Evolutionary conservation across 2,888 invertebrate species (phyloP), one percentile per base, ranked within the genome.

Genomic region (Fragum fragum): DNA sequence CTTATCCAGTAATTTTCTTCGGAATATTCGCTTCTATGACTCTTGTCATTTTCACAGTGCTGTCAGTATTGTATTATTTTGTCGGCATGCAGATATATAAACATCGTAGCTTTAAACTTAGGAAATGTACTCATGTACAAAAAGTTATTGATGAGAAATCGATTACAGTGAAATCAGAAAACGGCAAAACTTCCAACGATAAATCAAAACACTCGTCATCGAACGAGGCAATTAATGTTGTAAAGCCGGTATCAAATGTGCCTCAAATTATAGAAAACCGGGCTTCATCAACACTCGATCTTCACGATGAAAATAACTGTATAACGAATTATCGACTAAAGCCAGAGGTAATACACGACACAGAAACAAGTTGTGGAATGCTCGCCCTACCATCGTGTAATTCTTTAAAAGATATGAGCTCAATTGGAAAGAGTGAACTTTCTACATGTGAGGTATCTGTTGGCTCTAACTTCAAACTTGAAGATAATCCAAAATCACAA

Each of bases 51-150:
- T 87, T 89, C 63, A 70, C 82, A 5, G 63, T 76, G 9, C 66
- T 88, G 42, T 79, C 83, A 26, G 69, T 89, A 0, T 69, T 89
- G 11, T 89, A 89, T 63, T 86, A 82, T 29, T 81, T 83, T 26
- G 83, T 89, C 26, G 89, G 87, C n/a, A 59, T 85, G 14, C 85
- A 87, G 68, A 87, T 89, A 14, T 88, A 87, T 68, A 81, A 61
- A 52, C 86, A 84, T 23, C 70, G 85, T 32, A 76, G 59, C 29
- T 87, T 89, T 55, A 86, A 86, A 47, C 39, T 71, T 23, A 78
- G 79, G n/a, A 83, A 79, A n/a, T 86, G 86, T 36, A 78, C 77
- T 7, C 83, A 81, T 42, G 81, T 86, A 7, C 74, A 83, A 29
- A 73, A 68, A 32, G 28, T 86, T 7, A 57, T 74, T 1, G 81